Evolutionary conservation across 1,140 invertebrate genomes (phyloP), one percentile per base, ranked within the genome.

Genomic region (Sycophila sp.): DNA sequence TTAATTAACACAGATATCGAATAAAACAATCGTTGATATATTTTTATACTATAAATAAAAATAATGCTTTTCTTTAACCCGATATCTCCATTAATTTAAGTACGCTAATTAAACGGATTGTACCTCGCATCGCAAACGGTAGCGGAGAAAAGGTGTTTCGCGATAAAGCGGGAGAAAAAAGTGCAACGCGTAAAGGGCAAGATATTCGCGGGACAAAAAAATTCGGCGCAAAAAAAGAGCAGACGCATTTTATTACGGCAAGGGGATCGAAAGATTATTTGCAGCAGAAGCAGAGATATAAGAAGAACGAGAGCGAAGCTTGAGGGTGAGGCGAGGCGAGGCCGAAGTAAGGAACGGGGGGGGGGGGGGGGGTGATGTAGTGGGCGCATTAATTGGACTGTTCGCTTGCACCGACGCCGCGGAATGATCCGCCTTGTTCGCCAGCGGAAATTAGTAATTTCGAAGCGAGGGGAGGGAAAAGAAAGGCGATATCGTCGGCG

Each of bases 391-490:
- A 73, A 77, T 79, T 76, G 73, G 63, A 60, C 69, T 70, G 71
- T 67, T 62, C 47, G 58, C 66, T 51, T 60, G 66, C 65, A 34
- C 15, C 60, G 60, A 36, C 17, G 17, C 13, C 19, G 68, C 34
- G 62, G 70, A 47, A 49, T 73, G 74, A 76, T 76, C 71, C 63
- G 71, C 58, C 73, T 74, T 75, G 76, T 77, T 76, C 60, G 65
- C 73, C 72, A 59, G 73, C 75, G 77, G 78, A 80, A 78, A 79
- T 80, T 77, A 79, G 75, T 79, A 78, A 78, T 77, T 79, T 79
- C 67, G 51, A 71, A 8, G 55, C 17, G 67, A 45, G 38, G 28
- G 17, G 38, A 51, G 24, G 38, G 36, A 65, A 56, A 32, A 65
- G 30, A 71, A 56, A 36, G 69, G 30, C 34, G 59, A 65, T 71